Conservation (phyloP, 1,140 invertebrate species). For the Bombyx mandarina region DNA sequence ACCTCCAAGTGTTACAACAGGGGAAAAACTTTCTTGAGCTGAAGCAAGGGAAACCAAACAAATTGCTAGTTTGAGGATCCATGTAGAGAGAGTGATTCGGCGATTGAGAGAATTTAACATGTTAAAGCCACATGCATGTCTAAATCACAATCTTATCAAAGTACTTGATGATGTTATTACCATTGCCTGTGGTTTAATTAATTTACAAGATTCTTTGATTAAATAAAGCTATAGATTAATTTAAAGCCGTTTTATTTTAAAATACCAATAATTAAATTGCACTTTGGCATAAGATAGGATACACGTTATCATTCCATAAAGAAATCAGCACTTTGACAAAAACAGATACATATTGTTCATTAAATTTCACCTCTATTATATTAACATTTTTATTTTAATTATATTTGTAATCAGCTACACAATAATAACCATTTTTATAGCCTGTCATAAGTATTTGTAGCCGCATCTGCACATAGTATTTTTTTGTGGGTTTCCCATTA, state of each 20-base stretch:
- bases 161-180: constrained; percentile 24
- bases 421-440: constrained; percentile 11
- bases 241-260: not conserved
- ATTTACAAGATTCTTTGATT: constrained; percentile 35
- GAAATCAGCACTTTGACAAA: no score
- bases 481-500: constrained; percentile 10
- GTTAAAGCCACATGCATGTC: constrained; percentile 27
- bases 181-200: constrained; percentile 31
- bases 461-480: constrained; percentile 12
- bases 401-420: constrained; percentile 15
- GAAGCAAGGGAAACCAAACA: constrained; percentile 33
- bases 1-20: constrained; percentile 44
- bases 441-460: constrained; percentile 7
- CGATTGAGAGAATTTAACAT: constrained; percentile 30
- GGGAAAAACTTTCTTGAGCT: constrained; percentile 20
- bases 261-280: not conserved
- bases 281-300: constrained; percentile 5
- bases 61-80: constrained; percentile 35
- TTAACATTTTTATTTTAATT: constrained; percentile 12
- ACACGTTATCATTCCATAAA: constrained; percentile 3
- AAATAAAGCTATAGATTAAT: constrained; percentile 18
- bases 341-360: not conserved
- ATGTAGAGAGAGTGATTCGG: constrained; percentile 33
- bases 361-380: constrained; percentile 6
- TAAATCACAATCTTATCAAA: constrained; percentile 21